Evolutionary conservation across 2,797 vertebrate genomes (phyloP).

Genomic region (Huso huso): DNA sequence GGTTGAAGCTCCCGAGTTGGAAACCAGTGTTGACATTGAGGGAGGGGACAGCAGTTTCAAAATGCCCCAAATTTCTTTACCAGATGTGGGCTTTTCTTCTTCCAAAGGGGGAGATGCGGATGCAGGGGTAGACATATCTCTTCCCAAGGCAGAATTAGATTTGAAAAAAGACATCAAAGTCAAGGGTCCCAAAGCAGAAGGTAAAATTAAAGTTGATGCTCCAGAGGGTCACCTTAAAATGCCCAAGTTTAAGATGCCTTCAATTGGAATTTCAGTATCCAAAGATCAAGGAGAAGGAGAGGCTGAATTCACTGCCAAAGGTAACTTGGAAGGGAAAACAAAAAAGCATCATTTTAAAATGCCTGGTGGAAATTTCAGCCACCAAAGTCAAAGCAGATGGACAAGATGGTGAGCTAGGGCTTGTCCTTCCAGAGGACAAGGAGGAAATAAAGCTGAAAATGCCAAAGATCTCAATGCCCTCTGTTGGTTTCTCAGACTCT

Average conservation of each 20-base stretch:
- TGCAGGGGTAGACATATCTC: background rate
- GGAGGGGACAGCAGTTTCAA: conserved; percentile 27
- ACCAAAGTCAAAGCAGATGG: conserved; percentile 34
- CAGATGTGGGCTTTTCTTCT: conserved; percentile 33
- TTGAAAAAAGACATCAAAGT: too few species aligned
- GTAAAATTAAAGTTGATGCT: too few species aligned
- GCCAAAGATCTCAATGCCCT: conserved; percentile 17
- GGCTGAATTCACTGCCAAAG: too few species aligned
- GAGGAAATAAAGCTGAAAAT: conserved; percentile 15
- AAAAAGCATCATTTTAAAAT: conserved; percentile 31
- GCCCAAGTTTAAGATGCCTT: too few species aligned
- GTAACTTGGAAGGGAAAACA: conserved; percentile 13
- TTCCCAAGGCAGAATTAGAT: conserved; percentile 8
- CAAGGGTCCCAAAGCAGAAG: too few species aligned
- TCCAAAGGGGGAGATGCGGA: conserved; percentile 4
- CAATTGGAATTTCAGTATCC: too few species aligned
- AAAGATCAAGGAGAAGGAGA: too few species aligned
- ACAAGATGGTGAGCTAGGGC: conserved; percentile 16
- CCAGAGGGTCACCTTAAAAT: too few species aligned
- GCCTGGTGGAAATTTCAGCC: conserved; percentile 49
- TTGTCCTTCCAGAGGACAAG: conserved; percentile 27
- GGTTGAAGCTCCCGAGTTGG: background rate
- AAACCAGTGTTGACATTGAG: conserved; percentile 21
- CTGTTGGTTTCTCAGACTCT: conserved; percentile 8
- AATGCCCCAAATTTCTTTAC: conserved; percentile 35